Percentiles rank a stretch among this genome's conserved stretches.
Conservation (phyloP, 1,140 invertebrate genomes). For the Anastrepha ludens region DNA sequence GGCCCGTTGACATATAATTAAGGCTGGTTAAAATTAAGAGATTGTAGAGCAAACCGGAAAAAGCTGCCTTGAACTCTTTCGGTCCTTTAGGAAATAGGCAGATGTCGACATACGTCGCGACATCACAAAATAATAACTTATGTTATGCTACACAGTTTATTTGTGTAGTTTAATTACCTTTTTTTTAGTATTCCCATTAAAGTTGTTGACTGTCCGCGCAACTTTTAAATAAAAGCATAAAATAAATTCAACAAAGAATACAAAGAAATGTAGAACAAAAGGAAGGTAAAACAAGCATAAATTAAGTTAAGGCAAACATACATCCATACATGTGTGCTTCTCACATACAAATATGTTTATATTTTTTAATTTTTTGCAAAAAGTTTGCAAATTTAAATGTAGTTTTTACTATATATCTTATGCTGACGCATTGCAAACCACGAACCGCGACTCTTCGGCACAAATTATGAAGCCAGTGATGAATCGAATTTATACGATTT, state of each 20-base stretch:
- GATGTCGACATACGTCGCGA: too few relatives aligned
- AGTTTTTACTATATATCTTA: background rate
- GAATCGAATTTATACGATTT: slow-evolving; percentile 6
- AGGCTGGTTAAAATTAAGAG: too few relatives aligned
- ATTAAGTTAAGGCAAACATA: background rate
- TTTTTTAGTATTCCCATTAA: too few relatives aligned
- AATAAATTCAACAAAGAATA: background rate
- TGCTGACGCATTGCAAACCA: background rate
- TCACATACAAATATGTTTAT: too few relatives aligned
- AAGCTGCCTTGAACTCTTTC: too few relatives aligned
- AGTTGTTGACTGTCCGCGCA: too few relatives aligned
- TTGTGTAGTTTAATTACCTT: background rate
- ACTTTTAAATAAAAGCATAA: too few relatives aligned
- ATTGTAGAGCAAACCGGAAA: too few relatives aligned
- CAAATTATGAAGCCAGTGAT: background rate
- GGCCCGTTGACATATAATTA: too few relatives aligned
- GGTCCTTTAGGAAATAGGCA: too few relatives aligned
- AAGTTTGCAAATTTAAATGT: background rate
- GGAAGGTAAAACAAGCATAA: background rate
- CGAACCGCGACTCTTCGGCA: background rate
- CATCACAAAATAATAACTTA: background rate
- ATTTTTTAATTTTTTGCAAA: background rate
- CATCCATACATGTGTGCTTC: background rate
- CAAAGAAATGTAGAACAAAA: background rate
- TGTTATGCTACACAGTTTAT: background rate